phyloP scores from a whole-genome alignment of 2,113 vertebrate species.

The Sciurus niger region DNA sequence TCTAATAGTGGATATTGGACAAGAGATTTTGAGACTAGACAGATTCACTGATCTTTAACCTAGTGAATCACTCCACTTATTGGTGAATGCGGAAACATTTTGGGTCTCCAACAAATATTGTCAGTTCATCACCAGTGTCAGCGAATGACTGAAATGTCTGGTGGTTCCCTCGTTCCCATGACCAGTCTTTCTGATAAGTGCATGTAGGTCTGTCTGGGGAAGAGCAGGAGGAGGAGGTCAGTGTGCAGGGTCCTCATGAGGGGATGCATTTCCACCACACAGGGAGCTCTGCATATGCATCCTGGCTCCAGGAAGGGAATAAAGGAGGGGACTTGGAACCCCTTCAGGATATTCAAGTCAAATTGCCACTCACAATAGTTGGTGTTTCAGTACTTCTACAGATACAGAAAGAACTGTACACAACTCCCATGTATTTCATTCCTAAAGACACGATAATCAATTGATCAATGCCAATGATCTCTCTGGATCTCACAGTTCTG shows the following conservation, averaged over 20 bases:
- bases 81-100: background rate
- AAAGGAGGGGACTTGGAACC: background rate
- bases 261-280: background rate
- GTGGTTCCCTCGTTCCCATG: no score
- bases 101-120: background rate
- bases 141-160: background rate
- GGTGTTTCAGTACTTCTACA: no score
- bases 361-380: background rate
- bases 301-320: background rate
- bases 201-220: no score
- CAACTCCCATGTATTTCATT: no score
- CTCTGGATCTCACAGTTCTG: no score
- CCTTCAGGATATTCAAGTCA: no score
- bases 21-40: no score
- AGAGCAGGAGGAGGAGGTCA: background rate
- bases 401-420: no score
- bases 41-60: no score
- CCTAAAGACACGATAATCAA: no score
- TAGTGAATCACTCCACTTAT: background rate
- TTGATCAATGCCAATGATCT: no score
- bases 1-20: no score
- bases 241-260: background rate
- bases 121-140: background rate
- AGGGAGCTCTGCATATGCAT: background rate
- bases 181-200: background rate